phyloP scores from a whole-genome alignment of 2,113 vertebrate genomes.

The Myanophis thanlyinensis region DNA sequence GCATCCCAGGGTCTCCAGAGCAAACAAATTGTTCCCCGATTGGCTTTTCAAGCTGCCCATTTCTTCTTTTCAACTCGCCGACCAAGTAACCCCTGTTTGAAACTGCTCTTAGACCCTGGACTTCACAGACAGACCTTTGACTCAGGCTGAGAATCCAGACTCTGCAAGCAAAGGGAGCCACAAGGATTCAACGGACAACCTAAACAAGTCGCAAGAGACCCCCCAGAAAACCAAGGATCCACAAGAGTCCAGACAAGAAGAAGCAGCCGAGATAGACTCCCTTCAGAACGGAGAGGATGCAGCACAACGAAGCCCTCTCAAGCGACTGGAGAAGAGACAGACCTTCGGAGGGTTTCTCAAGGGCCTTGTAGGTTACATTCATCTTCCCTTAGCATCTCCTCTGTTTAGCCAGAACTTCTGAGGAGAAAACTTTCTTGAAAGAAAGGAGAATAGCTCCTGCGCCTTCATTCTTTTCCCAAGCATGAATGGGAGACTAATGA shows the following conservation, averaged over 20 bases:
- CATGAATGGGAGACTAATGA: neutral
- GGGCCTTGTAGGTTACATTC: conserved; percentile 78
- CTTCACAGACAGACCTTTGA: conserved; percentile 59
- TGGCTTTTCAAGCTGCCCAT: conserved; percentile 2
- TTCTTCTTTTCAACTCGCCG: neutral
- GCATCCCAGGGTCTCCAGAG: neutral
- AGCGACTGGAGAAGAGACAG: conserved; percentile 86
- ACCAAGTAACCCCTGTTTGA: conserved; percentile 49
- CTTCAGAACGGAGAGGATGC: conserved; percentile 69
- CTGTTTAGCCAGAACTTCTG: neutral
- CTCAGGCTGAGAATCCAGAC: conserved; percentile 44
- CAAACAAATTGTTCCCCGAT: neutral
- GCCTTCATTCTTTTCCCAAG: neutral
- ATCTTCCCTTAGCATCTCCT: neutral
- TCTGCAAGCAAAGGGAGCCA: conserved; percentile 74
- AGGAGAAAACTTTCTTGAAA: fast-evolving
- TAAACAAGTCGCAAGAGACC: conserved; percentile 55
- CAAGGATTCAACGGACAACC: conserved; percentile 66
- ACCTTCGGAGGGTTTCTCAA: conserved; percentile 91
- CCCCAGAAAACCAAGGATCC: conserved; percentile 63
- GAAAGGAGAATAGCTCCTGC: neutral
- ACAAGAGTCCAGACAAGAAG: conserved; percentile 38
- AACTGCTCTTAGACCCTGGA: conserved; percentile 64
- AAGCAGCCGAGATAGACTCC: neutral
- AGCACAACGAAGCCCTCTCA: conserved; percentile 62